phyloP scores from a whole-genome alignment of 2,797 vertebrate species.

The Potorous gilbertii region DNA sequence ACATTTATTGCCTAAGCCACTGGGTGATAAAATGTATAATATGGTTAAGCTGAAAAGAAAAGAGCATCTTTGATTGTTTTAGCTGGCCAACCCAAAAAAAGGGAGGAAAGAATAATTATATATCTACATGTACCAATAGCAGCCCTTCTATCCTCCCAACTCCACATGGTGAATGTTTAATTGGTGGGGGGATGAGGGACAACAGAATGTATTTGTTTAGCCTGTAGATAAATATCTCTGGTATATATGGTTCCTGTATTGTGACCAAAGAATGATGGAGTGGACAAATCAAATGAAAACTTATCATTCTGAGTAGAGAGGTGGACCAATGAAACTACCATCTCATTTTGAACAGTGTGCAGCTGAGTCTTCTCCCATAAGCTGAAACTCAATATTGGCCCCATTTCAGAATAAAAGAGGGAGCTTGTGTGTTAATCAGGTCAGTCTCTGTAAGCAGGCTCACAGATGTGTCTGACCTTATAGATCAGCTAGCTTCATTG shows the following conservation, averaged over 20 bases:
- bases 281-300: slow-evolving; percentile 28
- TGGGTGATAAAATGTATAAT: slow-evolving; percentile 80
- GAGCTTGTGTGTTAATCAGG: not conserved
- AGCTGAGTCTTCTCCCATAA: not conserved
- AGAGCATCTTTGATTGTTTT: slow-evolving; percentile 72
- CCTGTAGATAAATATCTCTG: not conserved
- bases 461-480: not conserved
- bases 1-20: slow-evolving; percentile 81
- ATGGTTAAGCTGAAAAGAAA: slow-evolving; percentile 77
- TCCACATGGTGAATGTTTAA: not conserved
- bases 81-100: slow-evolving; percentile 54
- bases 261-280: slow-evolving; percentile 34
- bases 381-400: not conserved
- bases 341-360: not conserved
- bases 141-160: not conserved
- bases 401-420: not conserved
- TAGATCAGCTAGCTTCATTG: not conserved
- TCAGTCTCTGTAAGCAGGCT: not conserved
- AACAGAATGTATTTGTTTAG: not conserved
- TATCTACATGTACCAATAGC: not conserved
- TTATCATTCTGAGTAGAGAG: slow-evolving; percentile 19
- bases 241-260: not conserved
- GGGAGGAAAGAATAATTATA: slow-evolving; percentile 43
- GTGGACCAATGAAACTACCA: not conserved
- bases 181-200: not conserved